Evolutionary conservation across 1,140 invertebrate genomes (phyloP).

Genomic region (Thaumatotibia leucotreta): DNA sequence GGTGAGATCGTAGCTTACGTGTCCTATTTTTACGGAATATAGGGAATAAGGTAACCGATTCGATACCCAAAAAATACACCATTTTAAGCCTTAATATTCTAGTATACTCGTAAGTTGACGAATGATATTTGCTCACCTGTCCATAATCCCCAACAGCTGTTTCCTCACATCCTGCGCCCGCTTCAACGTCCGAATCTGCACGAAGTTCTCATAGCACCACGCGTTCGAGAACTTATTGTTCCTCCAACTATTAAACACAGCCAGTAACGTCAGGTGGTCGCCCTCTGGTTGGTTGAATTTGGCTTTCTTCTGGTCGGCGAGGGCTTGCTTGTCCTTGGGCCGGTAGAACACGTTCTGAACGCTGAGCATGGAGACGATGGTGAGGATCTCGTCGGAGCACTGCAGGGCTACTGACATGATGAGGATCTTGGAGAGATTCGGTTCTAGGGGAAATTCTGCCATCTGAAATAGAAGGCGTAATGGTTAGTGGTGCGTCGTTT

Average conservation of each 20-base stretch:
- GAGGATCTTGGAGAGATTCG: conserved; percentile 98
- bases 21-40: no score
- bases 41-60: no score
- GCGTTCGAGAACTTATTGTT: conserved; percentile 99
- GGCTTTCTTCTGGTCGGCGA: conserved; percentile 99
- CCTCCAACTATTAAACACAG: conserved; percentile 99
- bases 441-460: conserved; percentile 99
- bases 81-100: no score
- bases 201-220: conserved; percentile 99
- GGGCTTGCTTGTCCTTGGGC: conserved; percentile 97
- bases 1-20: no score
- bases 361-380: conserved; percentile 99
- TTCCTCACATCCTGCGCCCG: conserved; percentile 98
- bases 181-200: conserved; percentile 97
- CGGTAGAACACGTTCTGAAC: conserved; percentile 99
- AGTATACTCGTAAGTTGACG: no score
- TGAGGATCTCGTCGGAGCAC: conserved; percentile 98
- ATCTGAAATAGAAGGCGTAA: conserved; percentile 85
- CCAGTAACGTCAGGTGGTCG: conserved; percentile 97
- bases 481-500: no score
- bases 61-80: no score
- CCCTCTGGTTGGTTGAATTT: conserved; percentile 99
- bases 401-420: conserved; percentile 99
- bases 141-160: conserved; percentile 98
- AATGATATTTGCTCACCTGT: conserved; percentile 80